A percentile compares a stretch with the other conserved stretches of the same genome.
phyloP scores from a whole-genome alignment of 2,797 vertebrate species.

The Sebastes umbrosus region DNA sequence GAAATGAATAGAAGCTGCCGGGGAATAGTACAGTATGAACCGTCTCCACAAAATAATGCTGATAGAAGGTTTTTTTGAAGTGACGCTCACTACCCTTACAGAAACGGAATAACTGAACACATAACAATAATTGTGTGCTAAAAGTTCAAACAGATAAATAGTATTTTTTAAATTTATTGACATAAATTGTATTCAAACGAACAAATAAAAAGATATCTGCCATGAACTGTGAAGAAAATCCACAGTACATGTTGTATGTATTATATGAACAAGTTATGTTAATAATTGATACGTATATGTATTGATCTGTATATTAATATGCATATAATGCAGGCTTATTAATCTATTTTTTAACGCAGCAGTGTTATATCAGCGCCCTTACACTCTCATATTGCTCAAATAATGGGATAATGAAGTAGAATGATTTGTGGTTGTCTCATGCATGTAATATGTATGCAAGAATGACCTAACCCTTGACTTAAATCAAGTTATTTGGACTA shows the following conservation, averaged over 20 bases:
- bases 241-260: neutral
- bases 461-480: neutral
- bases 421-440: neutral
- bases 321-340: neutral
- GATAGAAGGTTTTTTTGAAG: slow-evolving; percentile 22
- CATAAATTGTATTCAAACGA: neutral
- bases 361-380: neutral
- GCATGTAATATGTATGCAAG: neutral
- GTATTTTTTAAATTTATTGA: neutral
- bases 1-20: neutral
- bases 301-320: neutral
- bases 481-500: neutral
- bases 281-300: neutral
- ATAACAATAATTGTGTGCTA: neutral
- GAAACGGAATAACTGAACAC: neutral
- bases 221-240: neutral
- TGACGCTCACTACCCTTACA: neutral
- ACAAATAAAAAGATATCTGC: neutral
- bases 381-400: neutral
- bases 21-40: neutral
- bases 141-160: neutral
- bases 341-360: neutral
- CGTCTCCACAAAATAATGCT: slow-evolving; percentile 1
- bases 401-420: neutral
- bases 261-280: neutral